Conservation (phyloP, 2,797 vertebrate genomes). For the Rhyacichthys aspro region DNA sequence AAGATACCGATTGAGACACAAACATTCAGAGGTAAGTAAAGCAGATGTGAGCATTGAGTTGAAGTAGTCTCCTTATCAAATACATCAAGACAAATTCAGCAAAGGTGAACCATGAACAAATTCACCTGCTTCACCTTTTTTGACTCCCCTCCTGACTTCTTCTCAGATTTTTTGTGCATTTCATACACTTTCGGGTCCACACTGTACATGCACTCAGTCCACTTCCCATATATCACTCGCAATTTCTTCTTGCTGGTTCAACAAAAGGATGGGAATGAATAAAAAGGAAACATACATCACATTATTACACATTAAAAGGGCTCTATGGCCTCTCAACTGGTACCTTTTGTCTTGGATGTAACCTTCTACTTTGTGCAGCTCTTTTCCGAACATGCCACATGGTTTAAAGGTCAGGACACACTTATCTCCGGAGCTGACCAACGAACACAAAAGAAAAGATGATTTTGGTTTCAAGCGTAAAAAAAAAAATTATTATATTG, state of each 20-base stretch:
- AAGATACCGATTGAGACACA: conserved; percentile 65
- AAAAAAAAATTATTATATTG: too few relatives aligned
- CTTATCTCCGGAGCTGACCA: conserved; percentile 91
- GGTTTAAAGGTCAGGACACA: conserved; percentile 94
- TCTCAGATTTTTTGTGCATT: conserved; percentile 86
- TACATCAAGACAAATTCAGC: background rate
- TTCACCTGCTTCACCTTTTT: conserved; percentile 85
- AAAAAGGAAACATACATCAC: background rate
- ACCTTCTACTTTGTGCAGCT: conserved; percentile 95
- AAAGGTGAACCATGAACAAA: background rate
- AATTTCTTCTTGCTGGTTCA: conserved; percentile 90
- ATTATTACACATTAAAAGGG: too few relatives aligned
- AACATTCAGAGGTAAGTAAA: conserved; percentile 45
- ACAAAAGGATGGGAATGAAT: conserved; percentile 11
- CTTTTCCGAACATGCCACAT: conserved; percentile 95
- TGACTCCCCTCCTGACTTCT: conserved; percentile 76
- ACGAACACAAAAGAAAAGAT: conserved; percentile 13
- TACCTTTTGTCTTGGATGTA: conserved; percentile 94
- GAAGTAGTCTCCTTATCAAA: too few relatives aligned
- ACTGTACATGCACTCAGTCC: conserved; percentile 96
- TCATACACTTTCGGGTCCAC: conserved; percentile 87
- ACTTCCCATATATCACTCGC: conserved; percentile 94
- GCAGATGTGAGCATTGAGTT: conserved; percentile 18
- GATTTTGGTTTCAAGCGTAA: background rate
- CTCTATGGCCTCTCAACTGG: conserved; percentile 24